These are phyloP conservation scores for Eueides isabella DNA, from an alignment of 1,140 invertebrate species.

Conservation along the genomic window DNA sequence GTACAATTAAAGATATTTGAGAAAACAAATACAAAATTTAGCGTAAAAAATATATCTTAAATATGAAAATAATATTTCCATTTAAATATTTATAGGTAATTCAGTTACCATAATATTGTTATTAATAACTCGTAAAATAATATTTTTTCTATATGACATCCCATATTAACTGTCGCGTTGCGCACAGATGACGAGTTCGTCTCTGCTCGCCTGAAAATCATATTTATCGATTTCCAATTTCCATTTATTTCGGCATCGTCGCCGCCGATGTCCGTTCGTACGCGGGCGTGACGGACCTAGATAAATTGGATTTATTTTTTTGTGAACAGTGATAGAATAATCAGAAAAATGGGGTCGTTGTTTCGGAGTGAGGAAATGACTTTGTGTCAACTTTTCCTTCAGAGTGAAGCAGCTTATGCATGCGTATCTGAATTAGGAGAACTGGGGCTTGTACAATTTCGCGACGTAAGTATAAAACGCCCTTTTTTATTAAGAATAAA, in stretches of 20 bases:
- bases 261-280: conserved; percentile 69
- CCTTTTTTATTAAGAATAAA: conserved; percentile 36
- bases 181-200: conserved; percentile 56
- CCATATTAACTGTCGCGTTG: conserved; percentile 52
- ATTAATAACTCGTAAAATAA: too few species aligned
- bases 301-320: conserved; percentile 50
- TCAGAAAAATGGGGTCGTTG: conserved; percentile 86
- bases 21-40: background rate
- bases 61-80: too few species aligned
- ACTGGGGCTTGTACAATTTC: conserved; percentile 95
- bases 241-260: conserved; percentile 68
- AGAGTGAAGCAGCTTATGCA: conserved; percentile 96
- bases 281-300: conserved; percentile 67
- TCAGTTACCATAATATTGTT: too few species aligned
- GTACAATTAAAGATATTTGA: background rate
- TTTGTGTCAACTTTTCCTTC: conserved; percentile 95
- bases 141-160: conserved; percentile 41
- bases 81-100: too few species aligned
- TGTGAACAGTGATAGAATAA: conserved; percentile 61
- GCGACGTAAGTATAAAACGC: conserved; percentile 89
- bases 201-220: conserved; percentile 45
- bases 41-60: too few species aligned
- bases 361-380: conserved; percentile 97
- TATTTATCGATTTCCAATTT: conserved; percentile 70
- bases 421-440: conserved; percentile 96